Base-by-base conservation (phyloP, 1,140 invertebrate species). In the Lamellibrachia luymesi region DNA sequence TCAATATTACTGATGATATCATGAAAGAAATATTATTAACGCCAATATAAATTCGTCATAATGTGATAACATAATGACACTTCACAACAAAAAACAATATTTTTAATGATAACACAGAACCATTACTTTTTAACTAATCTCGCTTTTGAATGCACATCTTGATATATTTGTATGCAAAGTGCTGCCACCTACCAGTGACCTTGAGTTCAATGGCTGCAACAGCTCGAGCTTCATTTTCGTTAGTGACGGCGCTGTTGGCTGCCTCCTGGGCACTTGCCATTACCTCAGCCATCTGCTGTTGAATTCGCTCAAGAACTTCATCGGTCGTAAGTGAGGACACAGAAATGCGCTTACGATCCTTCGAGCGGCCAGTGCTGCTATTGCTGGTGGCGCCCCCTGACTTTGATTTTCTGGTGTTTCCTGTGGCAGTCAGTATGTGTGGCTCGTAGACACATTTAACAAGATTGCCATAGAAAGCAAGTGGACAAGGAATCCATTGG, bases 251-350 rank as follows among this genome's bases (percentile, higher is more conserved):
- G 10, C 38, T 89, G 49, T 89, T 49, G 38, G 92, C 92, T 27
- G 80, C 92, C 89, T 93, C 52, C 64, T 80, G 64, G 5, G 92
- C 92, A 2, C 27, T 93, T 10, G 92, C 92, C 92, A 93, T 93
- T 4, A 93, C 92, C 27, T 93, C 92, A 89, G 27, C 64, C 92
- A 93, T 93, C 89, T 93, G 92, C 38, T 90, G 51, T 64, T 93
- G 92, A 22, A 93, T 93, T 8, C 89, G 8, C 38, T 38, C 92
- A 8, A 93, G 80, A 89, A 93, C 92, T 90, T 93, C 92, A 90
- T 93, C 92, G 2, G 92, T 93, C 10, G 56, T 90, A 2, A 93
- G 92, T 22, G 64, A 80, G 2, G 64, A 80, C 17, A 80, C 64
- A 2, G 64, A 80, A 2, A 17, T 22, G 2, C 64, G 64, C 64